Evolutionary conservation across 1,140 invertebrate genomes (phyloP).

Genomic region (Sweltsa coloradensis): DNA sequence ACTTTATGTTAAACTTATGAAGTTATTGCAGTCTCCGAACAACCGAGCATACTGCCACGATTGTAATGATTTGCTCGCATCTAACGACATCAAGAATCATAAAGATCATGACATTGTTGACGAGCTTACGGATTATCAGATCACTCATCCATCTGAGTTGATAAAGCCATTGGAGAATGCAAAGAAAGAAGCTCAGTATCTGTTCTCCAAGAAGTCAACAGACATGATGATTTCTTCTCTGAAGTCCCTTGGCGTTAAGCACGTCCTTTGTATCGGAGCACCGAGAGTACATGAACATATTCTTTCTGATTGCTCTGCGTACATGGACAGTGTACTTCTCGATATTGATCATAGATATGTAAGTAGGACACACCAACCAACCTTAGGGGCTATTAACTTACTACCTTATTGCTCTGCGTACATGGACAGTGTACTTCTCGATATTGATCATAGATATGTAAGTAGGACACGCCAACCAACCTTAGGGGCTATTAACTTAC

Average conservation of each 20-base stretch:
- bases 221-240: constrained; percentile 41
- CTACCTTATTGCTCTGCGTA: constrained; percentile 29
- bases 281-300: constrained; percentile 63
- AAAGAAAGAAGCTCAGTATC: constrained; percentile 64
- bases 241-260: constrained; percentile 34
- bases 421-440: constrained; percentile 56
- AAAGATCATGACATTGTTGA: constrained; percentile 31
- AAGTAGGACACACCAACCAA: too few species aligned
- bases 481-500: too few species aligned
- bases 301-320: constrained; percentile 28
- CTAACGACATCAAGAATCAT: constrained; percentile 32
- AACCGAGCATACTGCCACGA: constrained; percentile 40
- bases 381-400: too few species aligned
- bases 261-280: constrained; percentile 65
- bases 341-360: constrained; percentile 64
- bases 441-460: constrained; percentile 60
- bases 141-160: constrained; percentile 42
- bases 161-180: constrained; percentile 45
- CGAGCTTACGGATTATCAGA: constrained; percentile 32
- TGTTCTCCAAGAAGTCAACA: constrained; percentile 46
- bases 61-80: constrained; percentile 43
- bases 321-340: constrained; percentile 53
- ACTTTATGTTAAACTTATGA: constrained; percentile 34
- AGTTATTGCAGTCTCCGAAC: constrained; percentile 22
- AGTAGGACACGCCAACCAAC: too few species aligned